Conservation (phyloP, 2,888 invertebrate species). For the Cryptosula pallasiana region DNA sequence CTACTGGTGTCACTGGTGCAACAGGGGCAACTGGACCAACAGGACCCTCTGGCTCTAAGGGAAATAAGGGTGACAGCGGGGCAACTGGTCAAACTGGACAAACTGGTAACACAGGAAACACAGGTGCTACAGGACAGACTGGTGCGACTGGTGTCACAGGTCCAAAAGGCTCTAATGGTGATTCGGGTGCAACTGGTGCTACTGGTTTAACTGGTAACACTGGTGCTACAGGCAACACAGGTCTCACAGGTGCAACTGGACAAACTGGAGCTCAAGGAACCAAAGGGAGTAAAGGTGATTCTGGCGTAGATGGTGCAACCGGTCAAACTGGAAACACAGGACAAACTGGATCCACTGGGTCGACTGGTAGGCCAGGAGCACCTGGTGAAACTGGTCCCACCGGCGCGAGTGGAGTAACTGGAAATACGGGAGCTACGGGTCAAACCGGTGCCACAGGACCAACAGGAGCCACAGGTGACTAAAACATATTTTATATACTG, state of each 20-base stretch:
- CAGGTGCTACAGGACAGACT: slow-evolving; percentile 26
- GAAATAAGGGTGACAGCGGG: slow-evolving; percentile 23
- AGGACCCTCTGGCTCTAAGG: slow-evolving; percentile 12
- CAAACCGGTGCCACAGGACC: slow-evolving; percentile 26
- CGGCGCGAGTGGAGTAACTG: slow-evolving; percentile 23
- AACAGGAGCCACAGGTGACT: slow-evolving; percentile 19
- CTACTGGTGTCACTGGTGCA: slow-evolving; percentile 25
- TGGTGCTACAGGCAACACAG: slow-evolving; percentile 25
- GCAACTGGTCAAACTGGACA: slow-evolving; percentile 10
- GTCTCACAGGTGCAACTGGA: slow-evolving; percentile 23
- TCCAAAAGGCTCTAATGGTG: slow-evolving; percentile 4
- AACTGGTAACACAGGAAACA: slow-evolving; percentile 16
- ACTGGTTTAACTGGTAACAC: slow-evolving; percentile 4
- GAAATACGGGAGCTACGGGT: slow-evolving; percentile 24
- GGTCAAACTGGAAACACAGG: slow-evolving; percentile 24
- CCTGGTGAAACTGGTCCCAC: slow-evolving; percentile 19
- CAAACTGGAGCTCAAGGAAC: neutral
- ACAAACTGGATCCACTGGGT: slow-evolving; percentile 25
- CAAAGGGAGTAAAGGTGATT: slow-evolving; percentile 23
- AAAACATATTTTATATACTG: neutral
- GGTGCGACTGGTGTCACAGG: slow-evolving; percentile 25
- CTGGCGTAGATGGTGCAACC: slow-evolving; percentile 25
- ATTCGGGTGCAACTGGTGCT: slow-evolving; percentile 15
- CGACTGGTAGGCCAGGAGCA: neutral
- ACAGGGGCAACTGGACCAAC: slow-evolving; percentile 24